Evolutionary conservation across 23 tunicate species (phyloP).

Genomic region (Phallusia fumigata): DNA sequence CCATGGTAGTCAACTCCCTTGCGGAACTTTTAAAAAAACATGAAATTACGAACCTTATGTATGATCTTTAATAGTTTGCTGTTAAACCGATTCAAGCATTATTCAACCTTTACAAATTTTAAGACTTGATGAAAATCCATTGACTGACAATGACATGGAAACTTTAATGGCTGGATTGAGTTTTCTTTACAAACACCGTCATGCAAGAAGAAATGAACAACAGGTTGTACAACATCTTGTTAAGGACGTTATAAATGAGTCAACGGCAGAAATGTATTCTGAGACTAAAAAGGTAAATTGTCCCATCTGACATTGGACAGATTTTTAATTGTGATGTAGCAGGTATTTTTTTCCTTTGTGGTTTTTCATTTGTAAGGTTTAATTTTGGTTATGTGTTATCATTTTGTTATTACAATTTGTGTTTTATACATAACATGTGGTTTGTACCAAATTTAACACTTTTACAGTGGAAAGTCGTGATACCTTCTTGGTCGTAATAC

Average conservation of each 20-base stretch:
- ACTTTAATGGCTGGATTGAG: background rate
- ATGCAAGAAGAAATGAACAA: background rate
- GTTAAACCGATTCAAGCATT: background rate
- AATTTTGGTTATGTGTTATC: too few species aligned
- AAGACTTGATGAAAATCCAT: background rate
- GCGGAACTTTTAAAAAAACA: background rate
- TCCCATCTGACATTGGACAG: too few species aligned
- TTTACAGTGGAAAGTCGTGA: background rate
- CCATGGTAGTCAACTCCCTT: background rate
- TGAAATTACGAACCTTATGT: background rate
- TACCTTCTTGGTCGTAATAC: too few species aligned
- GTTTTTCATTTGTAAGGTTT: too few species aligned
- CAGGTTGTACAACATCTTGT: background rate
- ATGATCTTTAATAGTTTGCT: background rate
- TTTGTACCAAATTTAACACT: too few species aligned
- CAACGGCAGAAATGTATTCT: background rate
- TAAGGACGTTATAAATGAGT: background rate
- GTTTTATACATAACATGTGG: too few species aligned
- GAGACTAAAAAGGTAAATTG: background rate
- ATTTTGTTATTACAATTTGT: too few species aligned
- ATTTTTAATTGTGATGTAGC: too few species aligned
- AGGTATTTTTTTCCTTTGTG: too few species aligned
- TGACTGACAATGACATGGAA: constrained; percentile 4
- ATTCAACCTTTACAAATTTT: background rate
- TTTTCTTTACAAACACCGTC: background rate